Conservation (phyloP, 2,113 vertebrate genomes). For the Seriola rivoliana region DNA sequence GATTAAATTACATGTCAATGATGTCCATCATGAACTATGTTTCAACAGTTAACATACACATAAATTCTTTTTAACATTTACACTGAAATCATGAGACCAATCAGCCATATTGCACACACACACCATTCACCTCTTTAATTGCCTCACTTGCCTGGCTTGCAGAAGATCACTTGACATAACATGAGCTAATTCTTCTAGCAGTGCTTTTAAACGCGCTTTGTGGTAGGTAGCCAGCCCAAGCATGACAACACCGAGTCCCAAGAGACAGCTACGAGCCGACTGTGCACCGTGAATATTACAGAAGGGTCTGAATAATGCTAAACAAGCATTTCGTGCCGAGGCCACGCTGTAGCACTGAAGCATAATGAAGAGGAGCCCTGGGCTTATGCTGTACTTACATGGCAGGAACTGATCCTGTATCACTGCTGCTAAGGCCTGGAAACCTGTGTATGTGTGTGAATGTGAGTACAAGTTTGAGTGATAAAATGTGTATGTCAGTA, state of each 20-base stretch:
- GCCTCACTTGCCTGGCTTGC: background rate
- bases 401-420: conserved; percentile 55
- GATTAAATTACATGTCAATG: no score
- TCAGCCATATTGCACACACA: background rate
- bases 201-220: conserved; percentile 45
- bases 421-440: conserved; percentile 41
- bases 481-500: background rate
- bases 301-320: conserved; percentile 45
- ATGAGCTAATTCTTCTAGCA: conserved; percentile 17
- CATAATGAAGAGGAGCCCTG: conserved; percentile 40
- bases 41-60: background rate
- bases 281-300: conserved; percentile 32
- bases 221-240: conserved; percentile 18
- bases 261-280: conserved; percentile 21
- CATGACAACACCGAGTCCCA: conserved; percentile 47
- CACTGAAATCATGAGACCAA: background rate
- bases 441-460: conserved; percentile 1
- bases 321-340: conserved; percentile 37
- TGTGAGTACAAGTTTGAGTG: background rate
- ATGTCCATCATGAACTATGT: background rate
- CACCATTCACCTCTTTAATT: background rate
- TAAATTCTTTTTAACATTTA: background rate
- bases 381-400: conserved; percentile 63
- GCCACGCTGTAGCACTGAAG: conserved; percentile 37
- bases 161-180: conserved; percentile 5